phyloP scores from a whole-genome alignment of 2,797 vertebrate species.

The Sphenodon punctatus region DNA sequence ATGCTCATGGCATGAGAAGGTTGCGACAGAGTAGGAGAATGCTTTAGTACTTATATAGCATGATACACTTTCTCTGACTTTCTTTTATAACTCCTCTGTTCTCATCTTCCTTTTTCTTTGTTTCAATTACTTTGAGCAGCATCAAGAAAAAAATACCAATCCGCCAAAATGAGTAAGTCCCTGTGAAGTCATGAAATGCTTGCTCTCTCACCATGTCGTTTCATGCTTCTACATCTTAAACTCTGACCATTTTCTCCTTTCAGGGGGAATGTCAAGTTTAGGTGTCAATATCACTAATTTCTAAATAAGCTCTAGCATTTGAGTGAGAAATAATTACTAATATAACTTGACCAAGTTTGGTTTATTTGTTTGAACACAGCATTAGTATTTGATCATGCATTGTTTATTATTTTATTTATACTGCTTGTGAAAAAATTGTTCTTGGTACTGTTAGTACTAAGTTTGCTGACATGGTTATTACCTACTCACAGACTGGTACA shows the following conservation, averaged over 20 bases:
- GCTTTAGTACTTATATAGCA: conserved; percentile 69
- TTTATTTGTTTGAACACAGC: conserved; percentile 68
- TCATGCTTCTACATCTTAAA: conserved; percentile 89
- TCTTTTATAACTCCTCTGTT: conserved; percentile 80
- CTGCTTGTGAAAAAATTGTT: not conserved
- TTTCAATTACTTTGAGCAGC: conserved; percentile 93
- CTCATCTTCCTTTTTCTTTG: conserved; percentile 85
- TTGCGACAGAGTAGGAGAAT: conserved; percentile 58
- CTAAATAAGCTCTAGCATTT: conserved; percentile 67
- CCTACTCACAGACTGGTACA: conserved; percentile 87
- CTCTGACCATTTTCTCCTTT: conserved; percentile 81
- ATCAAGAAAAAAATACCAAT: conserved; percentile 99
- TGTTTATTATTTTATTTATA: conserved; percentile 43
- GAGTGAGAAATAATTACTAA: conserved; percentile 67
- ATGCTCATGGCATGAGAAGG: conserved; percentile 68
- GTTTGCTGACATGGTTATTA: conserved; percentile 42
- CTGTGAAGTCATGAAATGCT: conserved; percentile 83
- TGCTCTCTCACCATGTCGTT: conserved; percentile 82
- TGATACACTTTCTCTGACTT: conserved; percentile 71
- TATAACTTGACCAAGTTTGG: conserved; percentile 54
- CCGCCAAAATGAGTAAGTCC: conserved; percentile 97
- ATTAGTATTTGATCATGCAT: conserved; percentile 53
- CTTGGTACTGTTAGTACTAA: accelerated
- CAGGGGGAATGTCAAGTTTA: conserved; percentile 86
- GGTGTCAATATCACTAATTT: conserved; percentile 75